Conservation (phyloP, 2,113 vertebrate genomes). For the Scopus umbretta region DNA sequence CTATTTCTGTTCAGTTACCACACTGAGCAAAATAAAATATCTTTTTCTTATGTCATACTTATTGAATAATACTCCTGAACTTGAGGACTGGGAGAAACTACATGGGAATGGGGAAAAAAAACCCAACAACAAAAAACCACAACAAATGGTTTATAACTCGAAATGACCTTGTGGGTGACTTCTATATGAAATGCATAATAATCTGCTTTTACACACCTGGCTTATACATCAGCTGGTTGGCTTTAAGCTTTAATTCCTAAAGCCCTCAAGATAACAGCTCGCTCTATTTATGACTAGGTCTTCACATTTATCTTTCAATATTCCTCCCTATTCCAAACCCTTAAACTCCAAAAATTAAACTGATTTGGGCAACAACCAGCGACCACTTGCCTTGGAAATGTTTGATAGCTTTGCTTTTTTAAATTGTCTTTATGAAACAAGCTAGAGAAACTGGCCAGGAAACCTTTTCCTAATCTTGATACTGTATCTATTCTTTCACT, state of each 20-base stretch:
- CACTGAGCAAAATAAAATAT: neutral
- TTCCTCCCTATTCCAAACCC: neutral
- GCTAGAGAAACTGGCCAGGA: neutral
- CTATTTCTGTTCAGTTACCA: neutral
- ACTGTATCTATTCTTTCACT: neutral
- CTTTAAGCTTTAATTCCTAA: conserved; percentile 42
- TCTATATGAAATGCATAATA: conserved; percentile 27
- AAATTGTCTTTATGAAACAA: neutral
- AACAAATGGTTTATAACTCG: neutral
- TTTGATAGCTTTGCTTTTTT: neutral
- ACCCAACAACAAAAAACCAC: too few species aligned
- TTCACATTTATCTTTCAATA: neutral
- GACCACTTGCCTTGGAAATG: neutral
- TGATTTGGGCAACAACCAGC: neutral
- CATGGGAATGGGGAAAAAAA: neutral
- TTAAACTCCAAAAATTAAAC: neutral
- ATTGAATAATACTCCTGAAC: neutral
- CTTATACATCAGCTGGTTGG: neutral
- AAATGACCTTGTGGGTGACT: conserved; percentile 38
- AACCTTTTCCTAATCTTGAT: neutral
- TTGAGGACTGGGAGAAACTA: neutral
- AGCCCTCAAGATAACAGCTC: neutral
- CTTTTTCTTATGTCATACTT: neutral
- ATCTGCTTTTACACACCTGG: conserved; percentile 50
- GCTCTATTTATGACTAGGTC: neutral